Percentiles rank a stretch among this genome's conserved stretches.
These are phyloP conservation scores for Hyalella azteca DNA, from an alignment of 2,888 invertebrate species.

Conservation along the genomic window DNA sequence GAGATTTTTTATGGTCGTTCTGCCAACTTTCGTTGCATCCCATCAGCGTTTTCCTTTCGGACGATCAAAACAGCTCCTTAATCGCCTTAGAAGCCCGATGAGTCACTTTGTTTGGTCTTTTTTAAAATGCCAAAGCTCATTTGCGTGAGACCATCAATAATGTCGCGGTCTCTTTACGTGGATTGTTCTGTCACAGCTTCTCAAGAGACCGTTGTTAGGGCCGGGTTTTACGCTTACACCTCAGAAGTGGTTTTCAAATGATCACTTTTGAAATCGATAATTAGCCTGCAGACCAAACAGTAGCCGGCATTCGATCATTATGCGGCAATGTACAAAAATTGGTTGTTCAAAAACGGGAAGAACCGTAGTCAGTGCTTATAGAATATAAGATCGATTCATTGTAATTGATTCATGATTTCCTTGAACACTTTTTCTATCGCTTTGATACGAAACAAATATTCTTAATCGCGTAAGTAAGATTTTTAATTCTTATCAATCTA, in stretches of 20 bases:
- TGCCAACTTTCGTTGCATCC: background rate
- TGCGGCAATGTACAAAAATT: no score
- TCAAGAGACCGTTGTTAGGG: background rate
- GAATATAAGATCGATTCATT: no score
- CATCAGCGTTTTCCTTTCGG: background rate
- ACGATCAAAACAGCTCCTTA: background rate
- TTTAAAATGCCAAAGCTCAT: slow-evolving; percentile 21
- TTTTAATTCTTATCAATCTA: no score
- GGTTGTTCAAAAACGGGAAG: no score
- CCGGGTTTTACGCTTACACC: background rate
- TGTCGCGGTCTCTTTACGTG: background rate
- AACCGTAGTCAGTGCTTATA: no score
- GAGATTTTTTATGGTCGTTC: background rate
- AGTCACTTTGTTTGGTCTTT: background rate
- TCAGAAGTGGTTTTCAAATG: background rate
- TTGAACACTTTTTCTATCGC: no score
- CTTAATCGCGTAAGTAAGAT: no score
- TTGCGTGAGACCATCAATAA: slow-evolving; percentile 14
- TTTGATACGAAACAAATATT: no score
- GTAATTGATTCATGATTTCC: no score
- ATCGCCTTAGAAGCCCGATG: background rate
- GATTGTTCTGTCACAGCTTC: background rate
- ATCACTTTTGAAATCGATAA: background rate
- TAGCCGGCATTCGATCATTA: no score
- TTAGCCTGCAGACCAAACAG: background rate